Base-by-base conservation (phyloP, 1,140 invertebrate species). In the Microplitis mediator region DNA sequence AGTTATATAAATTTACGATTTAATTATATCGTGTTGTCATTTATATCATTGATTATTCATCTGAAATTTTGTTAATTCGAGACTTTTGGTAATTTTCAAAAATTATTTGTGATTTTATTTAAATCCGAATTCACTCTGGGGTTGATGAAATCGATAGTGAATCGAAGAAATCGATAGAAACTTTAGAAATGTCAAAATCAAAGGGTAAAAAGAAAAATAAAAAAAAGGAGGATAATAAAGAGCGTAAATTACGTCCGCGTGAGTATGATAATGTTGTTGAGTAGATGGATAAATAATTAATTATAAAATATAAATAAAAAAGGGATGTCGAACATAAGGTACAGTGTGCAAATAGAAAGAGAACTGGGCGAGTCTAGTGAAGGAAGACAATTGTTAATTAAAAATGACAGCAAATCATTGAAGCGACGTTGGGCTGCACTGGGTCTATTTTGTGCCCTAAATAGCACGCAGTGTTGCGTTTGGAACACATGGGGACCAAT, bases 401-500 rank as follows among this genome's bases (percentile, higher is more conserved):
- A 70, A 13, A 58, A 67, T 9, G 13, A 31, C 5, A 16, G 35
- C 1, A 64, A 72, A 36, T 16, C 50, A n/a, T 75, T 56, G 13
- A 79, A 77, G 36, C 69, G 80, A 64, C 66, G 76, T 6, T 79
- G 80, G 79, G 31, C 79, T 2, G 79, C 79, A 54, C 62, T 82
- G 45, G 74, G 74, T 51, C 72, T 82, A 4, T 82, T 78, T 51
- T 76, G 77, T 56, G 73, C 74, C 4, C 65, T 82, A n/a, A 64
- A 72, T 9, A 79, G 75, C 62, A 72, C 69, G n/a, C 81, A 81
- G 56, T 77, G 77, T 39, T 80, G 73, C 32, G 76, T 89, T 8
- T 89, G 89, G 88, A 90, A 89, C 76, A 89, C 88, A 4, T 90
- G 88, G 86, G 87, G 86, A 34, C 89, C 89, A 3, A 88, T 90